These are phyloP conservation scores for Haemorhous mexicanus DNA, from an alignment of 2,113 vertebrate genomes.

Conservation along the genomic window DNA sequence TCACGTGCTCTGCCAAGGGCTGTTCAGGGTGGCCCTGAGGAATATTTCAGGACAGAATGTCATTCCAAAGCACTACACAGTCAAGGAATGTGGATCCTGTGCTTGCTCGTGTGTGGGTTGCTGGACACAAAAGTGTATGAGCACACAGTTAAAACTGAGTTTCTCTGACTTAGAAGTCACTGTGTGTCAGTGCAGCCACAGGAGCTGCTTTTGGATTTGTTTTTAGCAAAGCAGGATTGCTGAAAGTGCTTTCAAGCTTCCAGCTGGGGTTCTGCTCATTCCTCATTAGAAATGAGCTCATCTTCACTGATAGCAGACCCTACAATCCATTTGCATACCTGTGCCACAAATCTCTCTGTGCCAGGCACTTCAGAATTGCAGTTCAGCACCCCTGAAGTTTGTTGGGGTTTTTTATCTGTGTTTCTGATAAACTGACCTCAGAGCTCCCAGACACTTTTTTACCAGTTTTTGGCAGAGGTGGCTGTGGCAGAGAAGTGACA, in stretches of 20 bases:
- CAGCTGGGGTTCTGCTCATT: not conserved
- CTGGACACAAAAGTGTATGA: not conserved
- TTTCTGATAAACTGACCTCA: not conserved
- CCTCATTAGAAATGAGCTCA: not conserved
- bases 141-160: not conserved
- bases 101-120: not conserved
- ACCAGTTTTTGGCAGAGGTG: not conserved
- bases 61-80: not conserved
- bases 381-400: not conserved
- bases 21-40: not conserved
- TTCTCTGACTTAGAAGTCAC: not conserved
- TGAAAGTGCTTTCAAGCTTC: not conserved
- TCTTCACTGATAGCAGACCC: not conserved
- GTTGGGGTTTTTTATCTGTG: not conserved
- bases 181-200: not conserved
- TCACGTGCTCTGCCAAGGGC: not conserved
- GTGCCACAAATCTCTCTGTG: not conserved
- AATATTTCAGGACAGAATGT: not conserved
- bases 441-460: not conserved
- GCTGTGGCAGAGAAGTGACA: not conserved
- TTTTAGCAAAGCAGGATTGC: not conserved
- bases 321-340: not conserved
- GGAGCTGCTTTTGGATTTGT: not conserved
- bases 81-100: not conserved
- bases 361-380: not conserved